phyloP scores from a whole-genome alignment of 92 coral and sea anemone genomes.

The Meandrina meandrites region DNA sequence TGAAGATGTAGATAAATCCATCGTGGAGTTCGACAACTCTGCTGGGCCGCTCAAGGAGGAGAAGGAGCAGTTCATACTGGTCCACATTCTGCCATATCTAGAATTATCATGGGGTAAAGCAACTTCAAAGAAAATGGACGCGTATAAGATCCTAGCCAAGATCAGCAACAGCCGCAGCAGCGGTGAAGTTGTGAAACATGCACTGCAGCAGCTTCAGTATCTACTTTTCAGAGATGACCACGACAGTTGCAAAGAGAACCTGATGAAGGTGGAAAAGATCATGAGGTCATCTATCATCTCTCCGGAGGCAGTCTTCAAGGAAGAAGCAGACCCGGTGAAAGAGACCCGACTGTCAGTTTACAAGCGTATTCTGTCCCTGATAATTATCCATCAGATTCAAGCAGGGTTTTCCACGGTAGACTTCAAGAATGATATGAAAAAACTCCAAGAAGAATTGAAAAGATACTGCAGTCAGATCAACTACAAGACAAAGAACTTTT shows the following conservation, averaged over 20 bases:
- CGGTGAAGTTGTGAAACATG: conserved; percentile 4
- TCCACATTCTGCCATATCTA: background rate
- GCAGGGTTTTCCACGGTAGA: background rate
- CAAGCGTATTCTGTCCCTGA: conserved; percentile 13
- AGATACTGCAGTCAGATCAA: background rate
- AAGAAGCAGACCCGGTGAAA: background rate
- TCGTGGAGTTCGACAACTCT: background rate
- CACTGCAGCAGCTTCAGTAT: background rate
- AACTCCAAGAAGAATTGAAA: conserved; percentile 3
- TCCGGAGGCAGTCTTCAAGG: background rate
- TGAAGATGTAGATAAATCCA: background rate
- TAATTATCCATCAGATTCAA: background rate
- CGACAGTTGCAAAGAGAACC: background rate
- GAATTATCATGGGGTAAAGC: background rate
- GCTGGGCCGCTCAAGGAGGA: background rate
- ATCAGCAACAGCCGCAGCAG: background rate
- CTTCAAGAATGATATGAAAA: background rate
- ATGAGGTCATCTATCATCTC: conserved; percentile 18
- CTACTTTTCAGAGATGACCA: conserved; percentile 27
- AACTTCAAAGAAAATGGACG: background rate
- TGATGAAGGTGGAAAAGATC: conserved; percentile 7
- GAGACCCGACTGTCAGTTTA: conserved; percentile 17
- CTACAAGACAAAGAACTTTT: conserved; percentile 3
- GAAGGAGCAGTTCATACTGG: background rate
- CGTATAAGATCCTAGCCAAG: conserved; percentile 6